A percentile compares a stretch with the other conserved stretches of the same genome.
Conservation (phyloP, 2,888 invertebrate species). For the Bhutanitis thaidina region DNA sequence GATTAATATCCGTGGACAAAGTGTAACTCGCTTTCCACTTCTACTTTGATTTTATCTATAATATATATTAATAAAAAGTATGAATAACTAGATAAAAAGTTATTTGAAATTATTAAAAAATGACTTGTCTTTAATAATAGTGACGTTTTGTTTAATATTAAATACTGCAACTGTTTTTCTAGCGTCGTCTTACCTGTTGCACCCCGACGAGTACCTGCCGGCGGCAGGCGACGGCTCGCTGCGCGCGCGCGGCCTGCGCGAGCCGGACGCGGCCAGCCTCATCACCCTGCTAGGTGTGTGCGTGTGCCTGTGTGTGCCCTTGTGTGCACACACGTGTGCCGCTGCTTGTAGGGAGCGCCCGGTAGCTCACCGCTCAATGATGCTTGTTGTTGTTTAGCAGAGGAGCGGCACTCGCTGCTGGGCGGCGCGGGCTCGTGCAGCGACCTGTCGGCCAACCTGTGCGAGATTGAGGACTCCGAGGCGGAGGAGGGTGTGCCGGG, state of each 20-base stretch:
- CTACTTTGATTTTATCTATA: too few relatives aligned
- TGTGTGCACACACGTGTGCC: background rate
- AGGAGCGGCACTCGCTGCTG: constrained; percentile 87
- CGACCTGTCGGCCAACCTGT: constrained; percentile 92
- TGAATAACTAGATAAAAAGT: too few relatives aligned
- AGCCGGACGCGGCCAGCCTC: constrained; percentile 83
- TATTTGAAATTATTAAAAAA: too few relatives aligned
- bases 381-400: constrained; percentile 46
- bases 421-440: constrained; percentile 87
- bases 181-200: constrained; percentile 87
- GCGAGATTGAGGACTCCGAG: constrained; percentile 95
- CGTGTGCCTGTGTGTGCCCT: too few relatives aligned
- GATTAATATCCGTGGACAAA: too few relatives aligned
- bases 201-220: constrained; percentile 89
- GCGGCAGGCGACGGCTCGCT: constrained; percentile 67
- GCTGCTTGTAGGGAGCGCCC: background rate
- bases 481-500: constrained; percentile 71
- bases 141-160: too few relatives aligned
- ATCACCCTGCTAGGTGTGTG: constrained; percentile 82
- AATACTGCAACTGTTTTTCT: too few relatives aligned
- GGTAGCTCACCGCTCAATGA: background rate
- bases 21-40: too few relatives aligned
- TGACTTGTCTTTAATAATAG: too few relatives aligned
- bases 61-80: too few relatives aligned
- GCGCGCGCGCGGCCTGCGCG: constrained; percentile 54